phyloP scores from a whole-genome alignment of 2,113 vertebrate genomes.

The Cathartes aura region DNA sequence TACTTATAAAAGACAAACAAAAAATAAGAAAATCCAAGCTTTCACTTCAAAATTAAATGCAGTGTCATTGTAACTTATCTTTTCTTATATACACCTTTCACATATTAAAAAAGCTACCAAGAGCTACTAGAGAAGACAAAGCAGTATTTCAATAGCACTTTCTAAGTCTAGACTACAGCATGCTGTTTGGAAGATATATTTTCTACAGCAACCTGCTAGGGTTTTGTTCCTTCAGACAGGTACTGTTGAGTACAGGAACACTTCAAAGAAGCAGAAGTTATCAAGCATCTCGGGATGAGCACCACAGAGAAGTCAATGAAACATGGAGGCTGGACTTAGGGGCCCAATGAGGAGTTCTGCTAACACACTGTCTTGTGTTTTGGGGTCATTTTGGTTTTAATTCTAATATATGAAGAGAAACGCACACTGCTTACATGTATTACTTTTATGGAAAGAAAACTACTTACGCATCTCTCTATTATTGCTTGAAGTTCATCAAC shows the following conservation, averaged over 20 bases:
- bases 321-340: neutral
- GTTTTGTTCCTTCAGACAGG: neutral
- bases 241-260: neutral
- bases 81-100: neutral
- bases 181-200: neutral
- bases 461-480: conserved; percentile 94
- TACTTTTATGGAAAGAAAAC: neutral
- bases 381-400: neutral
- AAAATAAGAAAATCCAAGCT: neutral
- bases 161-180: neutral
- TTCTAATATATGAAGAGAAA: neutral
- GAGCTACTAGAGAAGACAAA: neutral
- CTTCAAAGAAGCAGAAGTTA: neutral
- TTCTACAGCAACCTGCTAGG: neutral
- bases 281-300: neutral
- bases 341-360: neutral
- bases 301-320: neutral
- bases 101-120: neutral
- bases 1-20: neutral
- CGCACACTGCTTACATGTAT: neutral
- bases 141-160: neutral
- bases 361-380: neutral
- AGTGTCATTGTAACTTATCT: neutral
- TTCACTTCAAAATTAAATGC: neutral
- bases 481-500: conserved; percentile 90